Conservation (phyloP, 2,888 invertebrate genomes). For the Nowickia ferox region DNA sequence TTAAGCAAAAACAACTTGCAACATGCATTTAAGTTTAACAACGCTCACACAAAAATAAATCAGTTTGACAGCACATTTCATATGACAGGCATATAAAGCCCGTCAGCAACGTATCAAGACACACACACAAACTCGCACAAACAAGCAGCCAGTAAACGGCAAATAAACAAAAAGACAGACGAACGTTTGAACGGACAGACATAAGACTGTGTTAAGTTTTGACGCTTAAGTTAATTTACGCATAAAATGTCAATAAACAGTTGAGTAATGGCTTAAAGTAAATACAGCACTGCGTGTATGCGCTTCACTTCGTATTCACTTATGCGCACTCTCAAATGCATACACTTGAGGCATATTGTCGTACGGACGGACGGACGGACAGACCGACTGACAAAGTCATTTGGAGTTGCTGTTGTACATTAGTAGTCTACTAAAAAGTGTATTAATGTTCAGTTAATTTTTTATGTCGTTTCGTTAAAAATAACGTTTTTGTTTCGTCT, state of each 20-base stretch:
- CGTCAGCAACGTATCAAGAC: constrained; percentile 48
- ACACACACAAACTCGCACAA: not conserved
- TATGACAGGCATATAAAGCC: constrained; percentile 69
- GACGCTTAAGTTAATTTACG: constrained; percentile 71
- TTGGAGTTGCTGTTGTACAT: constrained; percentile 28
- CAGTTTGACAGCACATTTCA: constrained; percentile 71
- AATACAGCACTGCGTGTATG: constrained; percentile 56
- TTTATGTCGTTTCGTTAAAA: constrained; percentile 57
- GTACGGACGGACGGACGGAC: not conserved
- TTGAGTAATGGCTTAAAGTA: constrained; percentile 69
- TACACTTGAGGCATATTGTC: not conserved
- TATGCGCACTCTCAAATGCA: constrained; percentile 13
- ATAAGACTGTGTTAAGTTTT: constrained; percentile 57
- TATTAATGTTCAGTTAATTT: constrained; percentile 56
- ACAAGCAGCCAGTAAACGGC: not conserved
- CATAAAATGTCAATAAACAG: constrained; percentile 71
- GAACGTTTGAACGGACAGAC: not conserved
- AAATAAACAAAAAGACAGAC: not conserved
- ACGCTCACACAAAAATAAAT: constrained; percentile 64
- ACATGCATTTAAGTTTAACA: constrained; percentile 66
- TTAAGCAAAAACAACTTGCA: constrained; percentile 48
- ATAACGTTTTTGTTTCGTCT: constrained; percentile 45
- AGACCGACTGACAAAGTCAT: not conserved
- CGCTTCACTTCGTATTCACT: constrained; percentile 22
- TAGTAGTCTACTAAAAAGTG: constrained; percentile 28